These are phyloP conservation scores for Drosophila funebris DNA, from an alignment of 1,140 invertebrate genomes.

Conservation along the genomic window DNA sequence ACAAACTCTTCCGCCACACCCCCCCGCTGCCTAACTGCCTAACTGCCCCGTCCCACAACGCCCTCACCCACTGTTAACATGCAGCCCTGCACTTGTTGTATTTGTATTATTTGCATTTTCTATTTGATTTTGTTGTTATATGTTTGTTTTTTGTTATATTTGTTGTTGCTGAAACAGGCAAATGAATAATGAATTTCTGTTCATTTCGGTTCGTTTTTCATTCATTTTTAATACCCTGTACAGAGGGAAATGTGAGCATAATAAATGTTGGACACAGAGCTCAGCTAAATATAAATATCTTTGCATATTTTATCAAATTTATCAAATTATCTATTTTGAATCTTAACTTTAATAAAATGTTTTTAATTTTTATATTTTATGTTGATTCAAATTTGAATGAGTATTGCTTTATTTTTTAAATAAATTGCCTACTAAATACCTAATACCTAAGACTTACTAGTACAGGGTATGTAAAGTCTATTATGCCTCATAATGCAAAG, in stretches of 20 bases:
- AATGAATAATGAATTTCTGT: constrained; percentile 80
- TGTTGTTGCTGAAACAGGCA: constrained; percentile 35
- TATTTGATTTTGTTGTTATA: constrained; percentile 70
- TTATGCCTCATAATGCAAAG: no score
- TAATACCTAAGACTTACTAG: no score
- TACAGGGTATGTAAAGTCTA: no score
- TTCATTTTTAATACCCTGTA: constrained; percentile 24
- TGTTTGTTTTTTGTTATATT: constrained; percentile 6
- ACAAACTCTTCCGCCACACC: constrained; percentile 48
- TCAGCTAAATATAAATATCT: background rate
- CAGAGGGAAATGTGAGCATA: background rate
- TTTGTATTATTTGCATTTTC: constrained; percentile 72
- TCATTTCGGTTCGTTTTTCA: constrained; percentile 48
- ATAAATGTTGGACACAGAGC: background rate
- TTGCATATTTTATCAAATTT: background rate
- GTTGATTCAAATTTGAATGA: no score
- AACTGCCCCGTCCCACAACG: background rate
- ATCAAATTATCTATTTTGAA: no score
- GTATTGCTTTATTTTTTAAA: no score
- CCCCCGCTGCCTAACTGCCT: no score
- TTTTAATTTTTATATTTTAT: no score
- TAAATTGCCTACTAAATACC: no score
- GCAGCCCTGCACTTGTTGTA: constrained; percentile 26
- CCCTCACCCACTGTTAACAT: no score
- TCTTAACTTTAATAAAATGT: no score